Conservation (phyloP, 1,140 invertebrate genomes). For the Panulirus ornatus region DNA sequence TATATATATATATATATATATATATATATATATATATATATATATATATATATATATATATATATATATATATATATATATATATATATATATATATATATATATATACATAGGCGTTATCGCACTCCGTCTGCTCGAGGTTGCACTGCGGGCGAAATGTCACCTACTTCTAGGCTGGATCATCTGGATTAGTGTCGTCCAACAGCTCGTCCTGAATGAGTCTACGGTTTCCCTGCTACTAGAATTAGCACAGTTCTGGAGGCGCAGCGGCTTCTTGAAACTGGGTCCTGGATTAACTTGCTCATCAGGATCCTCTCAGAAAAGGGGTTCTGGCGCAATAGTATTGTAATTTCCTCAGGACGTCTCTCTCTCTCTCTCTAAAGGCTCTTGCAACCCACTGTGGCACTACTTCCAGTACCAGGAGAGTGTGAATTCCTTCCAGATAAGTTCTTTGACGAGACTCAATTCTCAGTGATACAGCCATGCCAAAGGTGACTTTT, state of each 20-base stretch:
- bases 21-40: neutral
- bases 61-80: slow-evolving; percentile 12
- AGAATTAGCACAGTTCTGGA: too few species aligned
- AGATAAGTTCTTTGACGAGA: too few species aligned
- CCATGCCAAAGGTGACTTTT: too few species aligned
- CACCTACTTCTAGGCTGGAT: neutral
- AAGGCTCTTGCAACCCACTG: too few species aligned
- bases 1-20: slow-evolving; percentile 9
- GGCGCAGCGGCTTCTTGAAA: neutral
- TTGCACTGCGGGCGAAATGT: neutral
- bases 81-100: slow-evolving; percentile 9
- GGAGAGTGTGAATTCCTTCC: too few species aligned
- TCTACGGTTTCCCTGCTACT: too few species aligned
- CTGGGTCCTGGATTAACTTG: neutral
- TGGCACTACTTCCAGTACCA: too few species aligned
- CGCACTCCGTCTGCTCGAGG: neutral
- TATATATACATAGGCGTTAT: neutral
- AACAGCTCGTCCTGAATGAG: neutral
- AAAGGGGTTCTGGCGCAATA: too few species aligned
- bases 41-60: slow-evolving; percentile 9
- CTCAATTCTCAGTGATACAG: too few species aligned
- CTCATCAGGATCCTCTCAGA: neutral
- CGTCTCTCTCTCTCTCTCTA: too few species aligned
- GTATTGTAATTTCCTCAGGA: too few species aligned
- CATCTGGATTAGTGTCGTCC: too few species aligned